Evolutionary conservation across 2,113 vertebrate genomes (phyloP).

Genomic region (Python bivittatus): DNA sequence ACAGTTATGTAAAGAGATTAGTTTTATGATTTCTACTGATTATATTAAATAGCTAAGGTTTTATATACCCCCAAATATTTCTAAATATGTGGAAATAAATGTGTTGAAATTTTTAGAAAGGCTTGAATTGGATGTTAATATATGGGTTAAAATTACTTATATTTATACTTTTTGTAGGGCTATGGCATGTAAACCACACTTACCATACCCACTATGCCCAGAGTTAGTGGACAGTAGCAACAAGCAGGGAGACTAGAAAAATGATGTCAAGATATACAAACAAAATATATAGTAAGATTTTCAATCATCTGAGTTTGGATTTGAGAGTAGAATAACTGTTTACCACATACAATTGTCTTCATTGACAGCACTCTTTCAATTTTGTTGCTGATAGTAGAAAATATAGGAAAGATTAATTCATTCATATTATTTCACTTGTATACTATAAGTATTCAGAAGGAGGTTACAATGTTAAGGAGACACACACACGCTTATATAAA

Average conservation of each 20-base stretch:
- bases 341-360: neutral
- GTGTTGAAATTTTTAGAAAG: neutral
- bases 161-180: neutral
- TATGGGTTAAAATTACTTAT: neutral
- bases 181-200: neutral
- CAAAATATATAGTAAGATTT: neutral
- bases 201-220: neutral
- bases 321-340: too few relatives aligned
- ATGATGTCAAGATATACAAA: conserved; percentile 28
- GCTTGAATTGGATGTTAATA: neutral
- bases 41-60: too few relatives aligned
- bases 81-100: too few relatives aligned
- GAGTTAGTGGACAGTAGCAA: conserved; percentile 33
- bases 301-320: neutral
- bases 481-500: neutral
- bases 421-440: conserved; percentile 20
- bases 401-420: conserved; percentile 22
- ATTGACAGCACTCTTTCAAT: neutral
- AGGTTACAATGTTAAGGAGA: neutral
- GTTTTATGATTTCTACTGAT: too few relatives aligned
- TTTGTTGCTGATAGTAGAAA: conserved; percentile 3
- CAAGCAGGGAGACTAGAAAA: neutral
- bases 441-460: conserved; percentile 2
- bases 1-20: too few relatives aligned
- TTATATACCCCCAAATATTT: too few relatives aligned